These are phyloP conservation scores for Genyomyrus donnyi DNA, from an alignment of 2,113 vertebrate species.

Conservation along the genomic window DNA sequence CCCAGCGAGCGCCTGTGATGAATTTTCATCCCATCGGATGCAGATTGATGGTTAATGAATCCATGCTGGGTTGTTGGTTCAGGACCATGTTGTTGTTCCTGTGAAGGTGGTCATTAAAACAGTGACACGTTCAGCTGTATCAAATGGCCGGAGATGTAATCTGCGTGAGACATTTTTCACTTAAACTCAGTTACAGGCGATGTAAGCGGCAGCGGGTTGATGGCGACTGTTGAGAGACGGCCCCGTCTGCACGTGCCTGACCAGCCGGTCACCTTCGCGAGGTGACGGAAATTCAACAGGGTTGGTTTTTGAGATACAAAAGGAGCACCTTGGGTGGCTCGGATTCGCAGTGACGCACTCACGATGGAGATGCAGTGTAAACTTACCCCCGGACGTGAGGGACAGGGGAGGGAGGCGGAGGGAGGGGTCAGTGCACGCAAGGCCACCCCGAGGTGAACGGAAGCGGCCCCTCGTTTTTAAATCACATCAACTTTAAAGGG, in stretches of 20 bases:
- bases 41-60: neutral
- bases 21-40: neutral
- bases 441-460: neutral
- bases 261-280: neutral
- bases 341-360: neutral
- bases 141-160: neutral
- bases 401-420: neutral
- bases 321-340: neutral
- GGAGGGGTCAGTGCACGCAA: neutral
- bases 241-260: neutral
- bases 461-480: neutral
- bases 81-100: neutral
- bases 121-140: neutral
- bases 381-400: neutral
- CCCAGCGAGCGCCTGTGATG: neutral
- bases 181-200: neutral
- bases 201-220: neutral
- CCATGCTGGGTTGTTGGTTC: neutral
- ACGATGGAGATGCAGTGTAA: neutral
- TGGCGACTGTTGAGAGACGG: neutral
- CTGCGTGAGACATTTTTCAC: neutral
- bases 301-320: neutral
- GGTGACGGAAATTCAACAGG: neutral
- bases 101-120: neutral
- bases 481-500: slow-evolving; percentile 6